These are phyloP conservation scores for Drosophila mauritiana DNA, from an alignment of 1,140 invertebrate species.

Conservation along the genomic window DNA sequence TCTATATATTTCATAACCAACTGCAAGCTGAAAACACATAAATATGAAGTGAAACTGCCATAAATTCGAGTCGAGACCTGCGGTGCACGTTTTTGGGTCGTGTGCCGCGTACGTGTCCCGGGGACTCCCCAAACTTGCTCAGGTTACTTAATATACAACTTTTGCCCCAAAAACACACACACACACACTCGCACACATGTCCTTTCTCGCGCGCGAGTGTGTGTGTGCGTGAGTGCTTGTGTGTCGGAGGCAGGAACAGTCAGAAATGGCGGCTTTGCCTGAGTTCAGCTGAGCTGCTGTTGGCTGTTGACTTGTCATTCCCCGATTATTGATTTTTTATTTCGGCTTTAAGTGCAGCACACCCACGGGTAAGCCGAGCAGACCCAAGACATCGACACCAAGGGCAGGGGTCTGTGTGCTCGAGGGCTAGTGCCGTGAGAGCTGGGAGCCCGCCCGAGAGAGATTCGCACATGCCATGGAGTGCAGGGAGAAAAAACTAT, in stretches of 20 bases:
- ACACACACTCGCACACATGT: constrained; percentile 10
- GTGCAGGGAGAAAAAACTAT: constrained; percentile 4
- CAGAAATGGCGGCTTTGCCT: constrained; percentile 53
- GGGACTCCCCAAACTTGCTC: constrained; percentile 18
- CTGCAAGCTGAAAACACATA: constrained; percentile 37
- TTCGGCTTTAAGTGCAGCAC: constrained; percentile 73
- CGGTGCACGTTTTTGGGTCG: constrained; percentile 56
- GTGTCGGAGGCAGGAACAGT: constrained; percentile 23
- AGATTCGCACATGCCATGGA: constrained; percentile 64
- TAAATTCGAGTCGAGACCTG: constrained; percentile 53
- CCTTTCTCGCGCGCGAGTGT: neutral
- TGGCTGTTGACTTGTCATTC: constrained; percentile 75
- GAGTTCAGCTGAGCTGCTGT: constrained; percentile 47
- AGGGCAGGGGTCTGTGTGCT: constrained; percentile 18
- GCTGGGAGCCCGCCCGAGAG: constrained; percentile 15
- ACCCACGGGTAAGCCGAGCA: constrained; percentile 61
- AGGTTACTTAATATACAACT: constrained; percentile 58
- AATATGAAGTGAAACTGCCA: constrained; percentile 47
- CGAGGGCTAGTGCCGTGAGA: constrained; percentile 24
- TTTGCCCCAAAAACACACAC: constrained; percentile 34
- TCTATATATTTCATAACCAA: constrained; percentile 36
- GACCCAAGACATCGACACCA: constrained; percentile 54
- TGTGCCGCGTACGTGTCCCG: constrained; percentile 50
- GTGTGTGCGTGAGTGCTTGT: constrained; percentile 4
- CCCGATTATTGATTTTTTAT: constrained; percentile 78